phyloP scores from a whole-genome alignment of 2,113 vertebrate species.

The Ranitomeya variabilis region DNA sequence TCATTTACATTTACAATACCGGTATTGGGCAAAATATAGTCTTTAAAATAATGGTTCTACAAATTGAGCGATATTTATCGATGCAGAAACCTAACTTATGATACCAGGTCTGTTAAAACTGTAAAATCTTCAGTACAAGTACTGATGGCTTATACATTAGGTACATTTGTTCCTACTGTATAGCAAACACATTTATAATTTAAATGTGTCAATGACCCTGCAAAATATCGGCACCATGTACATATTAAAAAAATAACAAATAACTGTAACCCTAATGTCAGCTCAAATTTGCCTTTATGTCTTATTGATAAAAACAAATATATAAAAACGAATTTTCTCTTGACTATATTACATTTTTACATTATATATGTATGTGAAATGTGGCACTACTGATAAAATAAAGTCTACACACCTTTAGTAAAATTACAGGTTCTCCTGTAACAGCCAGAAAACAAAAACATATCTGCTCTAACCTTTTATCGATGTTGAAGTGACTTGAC shows the following conservation, averaged over 20 bases:
- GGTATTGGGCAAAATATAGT: neutral
- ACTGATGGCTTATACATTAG: slow-evolving; percentile 2
- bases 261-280: neutral
- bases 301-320: slow-evolving; percentile 20
- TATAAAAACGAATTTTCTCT: neutral
- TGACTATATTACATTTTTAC: slow-evolving; percentile 31
- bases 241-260: neutral
- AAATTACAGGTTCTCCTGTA: neutral
- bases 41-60: neutral
- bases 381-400: neutral
- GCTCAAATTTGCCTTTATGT: neutral
- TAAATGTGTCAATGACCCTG: neutral
- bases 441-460: neutral
- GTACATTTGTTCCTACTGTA: neutral
- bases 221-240: slow-evolving; percentile 6
- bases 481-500: neutral
- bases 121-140: slow-evolving; percentile 3
- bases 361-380: neutral
- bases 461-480: neutral
- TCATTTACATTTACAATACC: neutral
- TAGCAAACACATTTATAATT: neutral
- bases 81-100: neutral
- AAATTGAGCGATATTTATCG: neutral
- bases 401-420: neutral
- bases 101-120: neutral